phyloP scores from a whole-genome alignment of 2,797 vertebrate genomes.

The Oreochromis mossambicus region DNA sequence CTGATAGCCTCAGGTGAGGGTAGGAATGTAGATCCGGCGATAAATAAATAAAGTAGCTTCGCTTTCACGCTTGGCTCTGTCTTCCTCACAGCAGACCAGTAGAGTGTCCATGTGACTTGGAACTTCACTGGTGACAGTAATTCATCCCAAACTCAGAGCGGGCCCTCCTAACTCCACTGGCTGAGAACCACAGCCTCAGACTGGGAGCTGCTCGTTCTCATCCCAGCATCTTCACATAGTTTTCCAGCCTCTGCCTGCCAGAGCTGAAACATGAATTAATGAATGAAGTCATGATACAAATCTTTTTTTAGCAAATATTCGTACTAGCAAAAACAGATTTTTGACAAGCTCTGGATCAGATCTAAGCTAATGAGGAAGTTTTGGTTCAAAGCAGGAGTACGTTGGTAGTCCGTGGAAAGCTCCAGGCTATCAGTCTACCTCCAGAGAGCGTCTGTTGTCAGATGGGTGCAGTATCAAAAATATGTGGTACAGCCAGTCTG shows the following conservation, averaged over 20 bases:
- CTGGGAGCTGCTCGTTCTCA: accelerated
- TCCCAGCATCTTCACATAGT: background rate
- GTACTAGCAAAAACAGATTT: background rate
- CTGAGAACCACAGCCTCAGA: background rate
- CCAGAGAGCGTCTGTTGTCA: background rate
- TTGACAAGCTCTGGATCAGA: background rate
- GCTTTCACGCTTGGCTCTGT: background rate
- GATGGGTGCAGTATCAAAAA: background rate
- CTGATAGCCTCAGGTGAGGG: background rate
- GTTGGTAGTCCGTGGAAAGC: background rate
- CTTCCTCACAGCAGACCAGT: background rate
- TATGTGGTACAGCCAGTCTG: background rate
- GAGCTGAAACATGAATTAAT: background rate
- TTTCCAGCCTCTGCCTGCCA: background rate
- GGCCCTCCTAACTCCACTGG: background rate
- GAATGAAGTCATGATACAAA: background rate
- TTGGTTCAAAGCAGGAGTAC: background rate
- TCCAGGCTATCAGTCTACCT: background rate
- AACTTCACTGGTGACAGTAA: background rate
- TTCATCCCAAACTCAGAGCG: background rate
- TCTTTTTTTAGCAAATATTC: background rate
- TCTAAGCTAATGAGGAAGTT: background rate
- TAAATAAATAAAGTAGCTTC: background rate
- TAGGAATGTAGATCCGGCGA: accelerated
- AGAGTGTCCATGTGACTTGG: background rate